Percentiles rank a stretch among this genome's conserved stretches.
Conservation (phyloP, 2,113 vertebrate species). For the Lepus europaeus region DNA sequence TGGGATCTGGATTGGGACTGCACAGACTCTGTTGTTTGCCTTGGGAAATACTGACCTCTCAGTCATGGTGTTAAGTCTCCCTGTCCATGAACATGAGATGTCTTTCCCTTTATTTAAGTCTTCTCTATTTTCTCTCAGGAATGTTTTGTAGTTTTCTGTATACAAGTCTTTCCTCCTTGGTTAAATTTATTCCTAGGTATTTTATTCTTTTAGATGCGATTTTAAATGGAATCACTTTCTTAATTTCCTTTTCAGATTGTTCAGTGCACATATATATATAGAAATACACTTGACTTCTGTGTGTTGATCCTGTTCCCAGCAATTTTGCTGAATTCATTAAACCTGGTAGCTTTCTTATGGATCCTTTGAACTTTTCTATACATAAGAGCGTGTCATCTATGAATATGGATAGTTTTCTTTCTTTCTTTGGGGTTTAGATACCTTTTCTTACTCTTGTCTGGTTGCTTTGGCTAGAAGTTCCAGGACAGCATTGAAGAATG, state of each 20-base stretch:
- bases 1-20: constrained; percentile 1
- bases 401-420: neutral
- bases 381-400: neutral
- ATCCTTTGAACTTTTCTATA: neutral
- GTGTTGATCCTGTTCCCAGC: neutral
- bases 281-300: neutral
- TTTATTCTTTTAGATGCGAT: constrained; percentile 40
- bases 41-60: neutral
- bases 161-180: neutral
- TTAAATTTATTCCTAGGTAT: constrained; percentile 23
- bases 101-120: neutral
- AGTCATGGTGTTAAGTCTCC: neutral
- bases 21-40: neutral
- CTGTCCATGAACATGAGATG: neutral
- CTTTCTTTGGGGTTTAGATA: neutral
- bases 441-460: neutral
- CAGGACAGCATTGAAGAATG: neutral
- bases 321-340: constrained; percentile 4
- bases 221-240: neutral
- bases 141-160: neutral
- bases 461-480: constrained; percentile 7
- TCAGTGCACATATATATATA: neutral
- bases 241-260: constrained; percentile 15
- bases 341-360: neutral
- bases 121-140: constrained; percentile 29